A percentile compares a stretch with the other conserved stretches of the same genome.
Evolutionary conservation across 2,113 vertebrate genomes (phyloP).

Genomic region (Laticauda colubrina): DNA sequence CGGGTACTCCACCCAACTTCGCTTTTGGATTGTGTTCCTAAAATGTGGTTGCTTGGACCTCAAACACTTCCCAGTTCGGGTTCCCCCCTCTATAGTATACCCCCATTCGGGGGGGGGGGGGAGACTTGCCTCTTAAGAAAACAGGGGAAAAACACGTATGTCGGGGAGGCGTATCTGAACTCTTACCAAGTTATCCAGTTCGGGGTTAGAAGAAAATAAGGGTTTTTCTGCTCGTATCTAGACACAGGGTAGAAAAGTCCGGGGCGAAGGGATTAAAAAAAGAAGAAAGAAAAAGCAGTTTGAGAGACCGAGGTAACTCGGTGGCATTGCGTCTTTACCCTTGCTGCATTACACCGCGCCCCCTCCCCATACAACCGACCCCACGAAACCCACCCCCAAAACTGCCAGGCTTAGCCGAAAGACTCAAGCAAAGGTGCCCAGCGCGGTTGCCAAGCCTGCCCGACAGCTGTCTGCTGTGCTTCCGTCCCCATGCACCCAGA

Average conservation of each 20-base stretch:
- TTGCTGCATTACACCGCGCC: constrained; percentile 62
- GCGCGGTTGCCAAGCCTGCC: constrained; percentile 46
- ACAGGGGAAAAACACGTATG: neutral
- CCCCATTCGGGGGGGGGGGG: neutral
- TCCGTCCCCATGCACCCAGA: neutral
- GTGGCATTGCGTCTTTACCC: constrained; percentile 52
- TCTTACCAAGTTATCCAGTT: constrained; percentile 99
- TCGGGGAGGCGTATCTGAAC: constrained; percentile 37
- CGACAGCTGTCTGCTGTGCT: constrained; percentile 23
- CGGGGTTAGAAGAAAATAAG: constrained; percentile 98
- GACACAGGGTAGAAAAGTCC: constrained; percentile 61
- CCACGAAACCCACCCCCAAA: constrained; percentile 40
- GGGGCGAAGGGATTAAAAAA: constrained; percentile 4
- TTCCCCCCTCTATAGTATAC: too few species aligned
- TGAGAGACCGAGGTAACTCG: constrained; percentile 62
- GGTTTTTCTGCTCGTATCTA: constrained; percentile 99
- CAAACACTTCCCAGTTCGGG: neutral
- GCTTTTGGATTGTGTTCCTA: constrained; percentile 46
- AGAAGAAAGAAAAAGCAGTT: constrained; percentile 48
- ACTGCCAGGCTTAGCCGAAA: constrained; percentile 51
- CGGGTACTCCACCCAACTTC: constrained; percentile 66
- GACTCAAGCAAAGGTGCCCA: constrained; percentile 56
- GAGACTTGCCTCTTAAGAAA: constrained; percentile 20
- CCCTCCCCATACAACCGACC: constrained; percentile 56
- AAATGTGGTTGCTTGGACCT: constrained; percentile 41